Percentiles rank a stretch among this genome's conserved stretches.
Conservation (phyloP, 1,140 invertebrate species). For the Tigriopus japonicus region DNA sequence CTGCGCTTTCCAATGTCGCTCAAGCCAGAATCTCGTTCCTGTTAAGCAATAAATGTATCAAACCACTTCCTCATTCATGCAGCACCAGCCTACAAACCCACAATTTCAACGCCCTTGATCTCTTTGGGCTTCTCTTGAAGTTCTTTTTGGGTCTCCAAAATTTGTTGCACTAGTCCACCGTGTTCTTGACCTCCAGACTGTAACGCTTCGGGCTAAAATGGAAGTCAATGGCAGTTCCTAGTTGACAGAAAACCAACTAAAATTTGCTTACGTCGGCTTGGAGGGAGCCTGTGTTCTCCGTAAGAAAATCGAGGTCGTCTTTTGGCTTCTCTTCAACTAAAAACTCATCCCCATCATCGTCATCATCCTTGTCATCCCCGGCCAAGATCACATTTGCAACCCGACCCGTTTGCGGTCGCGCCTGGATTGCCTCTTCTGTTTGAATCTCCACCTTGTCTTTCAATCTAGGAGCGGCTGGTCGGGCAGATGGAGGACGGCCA, state of each 20-base stretch:
- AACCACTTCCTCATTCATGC: too few relatives aligned
- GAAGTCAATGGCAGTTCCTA: too few relatives aligned
- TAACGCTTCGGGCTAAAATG: conserved; percentile 16
- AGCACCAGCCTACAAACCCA: too few relatives aligned
- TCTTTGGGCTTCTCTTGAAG: conserved; percentile 28
- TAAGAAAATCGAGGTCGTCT: neutral
- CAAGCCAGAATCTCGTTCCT: conserved; percentile 25
- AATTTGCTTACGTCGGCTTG: neutral
- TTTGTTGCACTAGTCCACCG: conserved; percentile 33
- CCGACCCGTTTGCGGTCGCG: conserved; percentile 19
- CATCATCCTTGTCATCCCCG: conserved; percentile 17
- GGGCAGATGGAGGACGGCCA: conserved; percentile 48
- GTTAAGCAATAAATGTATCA: too few relatives aligned
- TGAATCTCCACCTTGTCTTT: conserved; percentile 16
- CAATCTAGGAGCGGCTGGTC: conserved; percentile 48
- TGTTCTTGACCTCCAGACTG: conserved; percentile 20
- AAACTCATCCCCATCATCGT: conserved; percentile 21
- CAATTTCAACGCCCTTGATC: conserved; percentile 18
- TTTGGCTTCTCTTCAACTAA: conserved; percentile 18
- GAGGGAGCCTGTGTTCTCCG: neutral
- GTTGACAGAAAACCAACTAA: too few relatives aligned
- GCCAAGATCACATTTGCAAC: conserved; percentile 20
- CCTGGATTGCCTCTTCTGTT: conserved; percentile 17
- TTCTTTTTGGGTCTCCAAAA: conserved; percentile 38
- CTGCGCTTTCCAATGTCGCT: conserved; percentile 31